Evolutionary conservation across 2,113 vertebrate genomes (phyloP).

Genomic region (Vidua chalybeata): DNA sequence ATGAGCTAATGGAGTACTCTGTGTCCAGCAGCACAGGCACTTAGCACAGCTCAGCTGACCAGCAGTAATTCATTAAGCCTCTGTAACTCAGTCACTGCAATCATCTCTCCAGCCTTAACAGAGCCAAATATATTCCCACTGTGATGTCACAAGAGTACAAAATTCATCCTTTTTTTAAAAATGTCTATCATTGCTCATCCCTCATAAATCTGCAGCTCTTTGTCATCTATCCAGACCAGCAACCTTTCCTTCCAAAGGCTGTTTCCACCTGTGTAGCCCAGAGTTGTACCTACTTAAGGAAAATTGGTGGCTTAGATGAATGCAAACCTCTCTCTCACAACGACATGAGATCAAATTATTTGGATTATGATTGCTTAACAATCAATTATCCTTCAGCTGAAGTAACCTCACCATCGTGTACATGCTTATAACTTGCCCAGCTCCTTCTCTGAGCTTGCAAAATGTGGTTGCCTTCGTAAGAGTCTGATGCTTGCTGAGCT

Average conservation of each 20-base stretch:
- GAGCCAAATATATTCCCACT: neutral
- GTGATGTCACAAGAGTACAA: conserved; percentile 29
- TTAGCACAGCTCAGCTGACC: neutral
- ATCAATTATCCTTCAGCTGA: conserved; percentile 19
- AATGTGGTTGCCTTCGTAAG: neutral
- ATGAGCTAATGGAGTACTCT: neutral
- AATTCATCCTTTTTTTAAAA: neutral
- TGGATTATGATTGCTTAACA: conserved; percentile 16
- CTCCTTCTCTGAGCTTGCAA: neutral
- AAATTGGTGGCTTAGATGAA: neutral
- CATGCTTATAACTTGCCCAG: neutral
- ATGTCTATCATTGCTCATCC: neutral
- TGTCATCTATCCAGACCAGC: neutral
- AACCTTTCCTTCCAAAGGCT: neutral
- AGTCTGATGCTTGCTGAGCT: neutral
- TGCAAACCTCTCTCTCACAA: neutral
- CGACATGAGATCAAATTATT: neutral
- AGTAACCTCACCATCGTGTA: conserved; percentile 2
- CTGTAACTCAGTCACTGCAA: conserved; percentile 12
- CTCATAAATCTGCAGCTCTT: neutral
- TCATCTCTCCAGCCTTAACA: conserved; percentile 14
- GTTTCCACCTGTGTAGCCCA: neutral
- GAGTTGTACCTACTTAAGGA: neutral
- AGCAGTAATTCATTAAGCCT: conserved; percentile 40
- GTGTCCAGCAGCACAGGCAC: neutral